Evolutionary conservation across 2,888 invertebrate genomes (phyloP).

Genomic region (Hoplodrina ambigua): DNA sequence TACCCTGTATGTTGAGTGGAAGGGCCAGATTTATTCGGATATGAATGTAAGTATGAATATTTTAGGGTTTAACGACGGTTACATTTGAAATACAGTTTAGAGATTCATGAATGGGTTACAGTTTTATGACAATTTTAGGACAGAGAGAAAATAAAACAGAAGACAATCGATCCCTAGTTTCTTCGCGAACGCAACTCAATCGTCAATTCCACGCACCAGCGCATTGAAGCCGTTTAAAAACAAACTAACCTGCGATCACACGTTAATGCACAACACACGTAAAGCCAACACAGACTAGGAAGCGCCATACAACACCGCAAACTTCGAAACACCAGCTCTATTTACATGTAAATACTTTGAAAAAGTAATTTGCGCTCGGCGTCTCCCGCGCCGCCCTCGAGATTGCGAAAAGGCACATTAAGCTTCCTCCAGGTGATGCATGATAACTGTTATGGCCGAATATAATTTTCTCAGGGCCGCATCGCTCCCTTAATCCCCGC

Average conservation of each 20-base stretch:
- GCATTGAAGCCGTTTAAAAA: constrained; percentile 18
- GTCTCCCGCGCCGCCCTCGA: constrained; percentile 87
- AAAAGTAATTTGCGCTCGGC: constrained; percentile 89
- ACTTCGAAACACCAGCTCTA: constrained; percentile 82
- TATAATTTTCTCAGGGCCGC: constrained; percentile 90
- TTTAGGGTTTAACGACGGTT: constrained; percentile 35
- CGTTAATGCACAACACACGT: constrained; percentile 38
- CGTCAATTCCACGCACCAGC: neutral
- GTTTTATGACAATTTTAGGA: constrained; percentile 9
- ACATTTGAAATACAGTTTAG: constrained; percentile 25
- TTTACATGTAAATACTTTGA: constrained; percentile 91
- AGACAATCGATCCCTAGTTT: neutral
- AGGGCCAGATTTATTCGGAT: constrained; percentile 55
- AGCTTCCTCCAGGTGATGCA: constrained; percentile 90
- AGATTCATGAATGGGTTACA: constrained; percentile 2
- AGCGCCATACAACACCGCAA: constrained; percentile 73
- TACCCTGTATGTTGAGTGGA: constrained; percentile 48
- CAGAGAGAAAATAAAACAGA: constrained; percentile 10
- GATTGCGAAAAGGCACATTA: constrained; percentile 90
- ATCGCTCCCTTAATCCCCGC: constrained; percentile 89
- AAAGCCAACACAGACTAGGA: constrained; percentile 54
- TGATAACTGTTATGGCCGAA: constrained; percentile 90
- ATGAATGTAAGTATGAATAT: constrained; percentile 59
- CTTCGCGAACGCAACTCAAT: neutral
- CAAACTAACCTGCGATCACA: constrained; percentile 27